phyloP scores from a whole-genome alignment of 2,113 vertebrate genomes.

The Cepphus grylle region DNA sequence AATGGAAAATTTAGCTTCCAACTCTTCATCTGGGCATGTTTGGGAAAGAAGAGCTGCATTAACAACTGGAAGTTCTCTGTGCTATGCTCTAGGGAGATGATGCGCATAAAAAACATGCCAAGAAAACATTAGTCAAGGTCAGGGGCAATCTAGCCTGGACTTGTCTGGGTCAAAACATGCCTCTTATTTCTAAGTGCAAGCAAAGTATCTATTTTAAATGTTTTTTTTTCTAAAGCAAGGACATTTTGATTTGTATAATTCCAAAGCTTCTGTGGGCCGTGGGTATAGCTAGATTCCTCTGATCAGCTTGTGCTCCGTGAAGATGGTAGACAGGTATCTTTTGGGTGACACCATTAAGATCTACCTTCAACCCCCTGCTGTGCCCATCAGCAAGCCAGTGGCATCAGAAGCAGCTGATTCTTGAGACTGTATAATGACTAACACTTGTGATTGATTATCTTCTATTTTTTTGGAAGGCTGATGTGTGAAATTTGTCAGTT shows the following conservation, averaged over 20 bases:
- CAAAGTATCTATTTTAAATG: not conserved
- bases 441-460: not conserved
- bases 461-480: not conserved
- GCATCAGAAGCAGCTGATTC: not conserved
- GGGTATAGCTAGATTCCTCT: not conserved
- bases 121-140: constrained; percentile 36
- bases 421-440: not conserved
- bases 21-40: not conserved
- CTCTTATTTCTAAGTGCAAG: not conserved
- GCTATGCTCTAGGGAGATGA: constrained; percentile 15
- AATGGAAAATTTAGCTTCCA: not conserved
- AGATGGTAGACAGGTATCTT: not conserved
- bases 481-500: not conserved
- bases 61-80: not conserved
- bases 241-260: not conserved
- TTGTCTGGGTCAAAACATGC: constrained; percentile 31
- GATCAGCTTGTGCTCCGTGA: not conserved
- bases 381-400: not conserved
- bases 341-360: not conserved
- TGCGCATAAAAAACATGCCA: not conserved
- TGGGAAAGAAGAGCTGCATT: not conserved
- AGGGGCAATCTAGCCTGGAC: not conserved
- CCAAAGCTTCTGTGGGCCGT: not conserved
- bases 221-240: not conserved
- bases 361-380: not conserved